A percentile compares a stretch with the other conserved stretches of the same genome.
Evolutionary conservation across 2,888 invertebrate species (phyloP).

Genomic region (Rhagophthalmus giganteus): DNA sequence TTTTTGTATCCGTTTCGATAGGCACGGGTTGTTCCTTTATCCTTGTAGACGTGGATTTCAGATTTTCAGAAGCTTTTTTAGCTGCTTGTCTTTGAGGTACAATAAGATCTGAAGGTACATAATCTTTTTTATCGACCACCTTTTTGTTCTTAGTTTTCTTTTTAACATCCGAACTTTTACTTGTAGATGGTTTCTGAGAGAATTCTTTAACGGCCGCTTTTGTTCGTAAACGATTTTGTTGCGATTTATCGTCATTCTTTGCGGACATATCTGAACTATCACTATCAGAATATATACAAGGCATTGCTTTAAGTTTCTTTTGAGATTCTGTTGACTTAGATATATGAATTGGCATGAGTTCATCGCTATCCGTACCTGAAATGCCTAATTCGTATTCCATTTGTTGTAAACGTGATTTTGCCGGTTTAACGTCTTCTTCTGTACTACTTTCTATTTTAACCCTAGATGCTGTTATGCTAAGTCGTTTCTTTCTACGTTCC

Average conservation of each 20-base stretch:
- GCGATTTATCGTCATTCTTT: slow-evolving; percentile 63
- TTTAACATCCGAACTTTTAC: slow-evolving; percentile 44
- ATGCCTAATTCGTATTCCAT: slow-evolving; percentile 75
- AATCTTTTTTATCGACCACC: slow-evolving; percentile 56
- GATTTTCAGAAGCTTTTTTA: slow-evolving; percentile 87
- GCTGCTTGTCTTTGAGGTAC: slow-evolving; percentile 90
- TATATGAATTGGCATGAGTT: slow-evolving; percentile 67
- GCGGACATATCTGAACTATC: slow-evolving; percentile 65
- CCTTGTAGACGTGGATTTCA: slow-evolving; percentile 67
- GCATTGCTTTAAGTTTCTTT: slow-evolving; percentile 61
- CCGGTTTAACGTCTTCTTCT: slow-evolving; percentile 61
- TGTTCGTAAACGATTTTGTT: slow-evolving; percentile 70
- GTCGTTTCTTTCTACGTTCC: slow-evolving; percentile 47
- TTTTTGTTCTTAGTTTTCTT: slow-evolving; percentile 41
- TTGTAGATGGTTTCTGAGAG: slow-evolving; percentile 56
- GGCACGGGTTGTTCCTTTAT: slow-evolving; percentile 44
- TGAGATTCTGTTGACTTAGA: slow-evolving; percentile 56
- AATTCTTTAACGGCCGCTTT: slow-evolving; percentile 88
- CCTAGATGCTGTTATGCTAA: slow-evolving; percentile 44
- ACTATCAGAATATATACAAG: slow-evolving; percentile 83
- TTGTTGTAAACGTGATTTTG: slow-evolving; percentile 64
- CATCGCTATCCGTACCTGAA: slow-evolving; percentile 79
- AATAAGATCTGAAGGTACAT: slow-evolving; percentile 75
- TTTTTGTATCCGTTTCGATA: slow-evolving; percentile 33
- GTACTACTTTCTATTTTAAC: slow-evolving; percentile 62